A percentile compares a stretch with the other conserved stretches of the same genome.
Evolutionary conservation across 2,797 vertebrate species (phyloP).

Genomic region (Bradypus variegatus): DNA sequence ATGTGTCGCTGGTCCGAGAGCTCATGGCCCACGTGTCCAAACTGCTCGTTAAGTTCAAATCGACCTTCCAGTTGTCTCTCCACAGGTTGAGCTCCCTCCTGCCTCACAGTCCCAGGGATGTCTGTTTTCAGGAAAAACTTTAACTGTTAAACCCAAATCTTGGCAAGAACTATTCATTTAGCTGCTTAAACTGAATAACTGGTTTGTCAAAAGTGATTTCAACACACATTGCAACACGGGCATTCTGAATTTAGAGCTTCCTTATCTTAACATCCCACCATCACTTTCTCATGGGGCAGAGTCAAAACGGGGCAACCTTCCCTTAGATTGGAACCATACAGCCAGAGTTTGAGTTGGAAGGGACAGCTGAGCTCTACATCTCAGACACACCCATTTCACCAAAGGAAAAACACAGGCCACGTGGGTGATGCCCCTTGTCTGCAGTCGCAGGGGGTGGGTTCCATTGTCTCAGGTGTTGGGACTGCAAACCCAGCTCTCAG

Average conservation of each 20-base stretch:
- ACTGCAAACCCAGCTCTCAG: not conserved
- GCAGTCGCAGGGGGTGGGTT: rapidly evolving
- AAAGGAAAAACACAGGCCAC: rapidly evolving
- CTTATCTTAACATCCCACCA: not conserved
- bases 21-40: not conserved
- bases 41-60: not conserved
- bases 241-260: not conserved
- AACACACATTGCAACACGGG: not conserved
- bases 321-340: not conserved
- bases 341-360: rapidly evolving
- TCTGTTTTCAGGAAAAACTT: not conserved
- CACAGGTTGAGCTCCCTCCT: not conserved
- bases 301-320: not conserved
- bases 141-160: not conserved
- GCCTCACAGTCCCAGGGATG: rapidly evolving
- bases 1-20: slow-evolving; percentile 18
- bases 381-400: not conserved
- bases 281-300: not conserved
- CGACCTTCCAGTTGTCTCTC: not conserved
- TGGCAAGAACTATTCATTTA: not conserved
- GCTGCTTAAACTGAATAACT: not conserved
- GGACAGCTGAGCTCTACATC: rapidly evolving
- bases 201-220: not conserved
- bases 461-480: not conserved
- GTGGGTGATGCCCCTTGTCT: rapidly evolving